These are phyloP conservation scores for Lithobates sylvaticus DNA, from an alignment of 2,797 vertebrate species.

Conservation along the genomic window DNA sequence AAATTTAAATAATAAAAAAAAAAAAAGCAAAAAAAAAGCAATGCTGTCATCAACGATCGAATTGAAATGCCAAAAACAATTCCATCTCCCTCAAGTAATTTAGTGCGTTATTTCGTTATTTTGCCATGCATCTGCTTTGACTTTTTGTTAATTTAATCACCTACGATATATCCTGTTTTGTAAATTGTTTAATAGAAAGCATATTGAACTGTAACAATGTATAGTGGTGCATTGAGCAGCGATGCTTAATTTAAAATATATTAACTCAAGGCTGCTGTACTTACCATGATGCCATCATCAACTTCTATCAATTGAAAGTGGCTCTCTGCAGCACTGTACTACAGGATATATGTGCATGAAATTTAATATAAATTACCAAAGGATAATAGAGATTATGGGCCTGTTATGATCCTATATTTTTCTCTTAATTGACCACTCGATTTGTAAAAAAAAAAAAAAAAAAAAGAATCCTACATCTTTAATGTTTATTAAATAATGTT, in stretches of 20 bases:
- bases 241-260: slow-evolving; percentile 19
- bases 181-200: slow-evolving; percentile 53
- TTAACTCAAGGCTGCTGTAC: slow-evolving; percentile 14
- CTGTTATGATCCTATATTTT: background rate
- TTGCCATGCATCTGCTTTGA: slow-evolving; percentile 42
- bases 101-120: slow-evolving; percentile 36
- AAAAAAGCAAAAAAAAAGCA: slow-evolving; percentile 10
- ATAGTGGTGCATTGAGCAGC: background rate
- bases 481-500: slow-evolving; percentile 20
- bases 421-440: background rate
- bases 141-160: slow-evolving; percentile 50
- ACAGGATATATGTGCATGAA: slow-evolving; percentile 17
- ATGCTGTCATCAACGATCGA: slow-evolving; percentile 11
- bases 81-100: slow-evolving; percentile 36
- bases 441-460: slow-evolving; percentile 15
- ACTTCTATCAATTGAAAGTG: background rate
- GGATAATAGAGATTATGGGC: background rate
- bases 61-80: slow-evolving; percentile 38
- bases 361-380: slow-evolving; percentile 18
- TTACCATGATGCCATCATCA: background rate
- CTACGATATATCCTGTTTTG: slow-evolving; percentile 50
- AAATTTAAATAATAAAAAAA: background rate
- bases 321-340: background rate
- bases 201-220: slow-evolving; percentile 45
- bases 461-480: background rate